Conservation (phyloP, 2,888 invertebrate species). For the Ectemnius cavifrons region DNA sequence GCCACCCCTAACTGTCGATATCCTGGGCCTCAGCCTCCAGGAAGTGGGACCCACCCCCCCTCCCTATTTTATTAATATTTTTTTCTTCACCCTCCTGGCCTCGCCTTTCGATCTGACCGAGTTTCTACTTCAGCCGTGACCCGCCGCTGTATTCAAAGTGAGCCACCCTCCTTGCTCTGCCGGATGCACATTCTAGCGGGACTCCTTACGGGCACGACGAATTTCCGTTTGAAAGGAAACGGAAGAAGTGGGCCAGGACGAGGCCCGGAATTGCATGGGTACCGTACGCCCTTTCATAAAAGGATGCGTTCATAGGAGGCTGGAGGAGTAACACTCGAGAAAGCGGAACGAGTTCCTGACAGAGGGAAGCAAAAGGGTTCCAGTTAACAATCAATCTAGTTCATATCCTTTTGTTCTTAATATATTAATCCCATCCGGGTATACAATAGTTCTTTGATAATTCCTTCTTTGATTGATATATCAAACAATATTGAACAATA, state of each 20-base stretch:
- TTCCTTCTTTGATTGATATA: no score
- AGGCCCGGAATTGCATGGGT: neutral
- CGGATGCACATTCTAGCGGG: constrained; percentile 62
- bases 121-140: constrained; percentile 22
- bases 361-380: no score
- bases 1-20: constrained; percentile 46
- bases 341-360: no score
- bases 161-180: constrained; percentile 36
- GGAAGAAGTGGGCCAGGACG: constrained; percentile 40
- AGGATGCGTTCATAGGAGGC: neutral
- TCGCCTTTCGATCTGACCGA: constrained; percentile 37
- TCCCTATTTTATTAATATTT: constrained; percentile 57
- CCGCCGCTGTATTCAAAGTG: constrained; percentile 15
- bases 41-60: constrained; percentile 48
- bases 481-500: no score
- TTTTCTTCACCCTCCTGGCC: constrained; percentile 26
- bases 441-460: no score
- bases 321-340: no score
- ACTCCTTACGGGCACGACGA: constrained; percentile 50
- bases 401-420: no score
- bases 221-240: constrained; percentile 45
- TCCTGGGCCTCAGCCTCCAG: constrained; percentile 47
- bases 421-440: no score
- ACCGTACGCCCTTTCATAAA: constrained; percentile 10
- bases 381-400: no score